Evolutionary conservation across 2,113 vertebrate genomes (phyloP).

Genomic region (Sporophila hypoxantha): DNA sequence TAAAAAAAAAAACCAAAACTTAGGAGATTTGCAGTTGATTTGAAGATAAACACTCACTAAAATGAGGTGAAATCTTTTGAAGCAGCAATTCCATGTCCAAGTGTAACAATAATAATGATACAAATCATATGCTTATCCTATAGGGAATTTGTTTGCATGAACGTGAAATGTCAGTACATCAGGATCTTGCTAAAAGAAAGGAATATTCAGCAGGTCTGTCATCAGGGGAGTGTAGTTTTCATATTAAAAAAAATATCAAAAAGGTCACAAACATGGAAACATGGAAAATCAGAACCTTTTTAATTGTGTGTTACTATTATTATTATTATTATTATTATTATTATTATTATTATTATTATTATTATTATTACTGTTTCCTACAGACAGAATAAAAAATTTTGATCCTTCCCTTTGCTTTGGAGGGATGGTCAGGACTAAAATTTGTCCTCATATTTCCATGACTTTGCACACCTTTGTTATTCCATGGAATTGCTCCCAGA

Average conservation of each 20-base stretch:
- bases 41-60: constrained; percentile 35
- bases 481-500: not conserved
- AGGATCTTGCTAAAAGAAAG: constrained; percentile 61
- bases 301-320: not conserved
- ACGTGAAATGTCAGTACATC: constrained; percentile 56
- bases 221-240: constrained; percentile 1
- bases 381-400: not conserved
- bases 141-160: constrained; percentile 60
- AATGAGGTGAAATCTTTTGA: constrained; percentile 42
- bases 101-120: constrained; percentile 45
- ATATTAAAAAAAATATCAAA: not conserved
- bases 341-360: not conserved
- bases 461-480: not conserved
- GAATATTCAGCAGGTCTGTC: constrained; percentile 52
- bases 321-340: not conserved
- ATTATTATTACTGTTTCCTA: not conserved
- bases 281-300: not conserved
- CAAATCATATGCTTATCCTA: constrained; percentile 54
- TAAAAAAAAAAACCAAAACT: constrained; percentile 47
- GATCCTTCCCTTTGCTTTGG: not conserved
- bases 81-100: not conserved
- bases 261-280: not conserved
- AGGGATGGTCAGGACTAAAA: not conserved
- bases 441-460: not conserved
- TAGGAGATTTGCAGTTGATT: constrained; percentile 12